A percentile compares a stretch with the other conserved stretches of the same genome.
These are phyloP conservation scores for Sebastes matsubarae DNA, from an alignment of 2,797 vertebrate species.

Conservation along the genomic window DNA sequence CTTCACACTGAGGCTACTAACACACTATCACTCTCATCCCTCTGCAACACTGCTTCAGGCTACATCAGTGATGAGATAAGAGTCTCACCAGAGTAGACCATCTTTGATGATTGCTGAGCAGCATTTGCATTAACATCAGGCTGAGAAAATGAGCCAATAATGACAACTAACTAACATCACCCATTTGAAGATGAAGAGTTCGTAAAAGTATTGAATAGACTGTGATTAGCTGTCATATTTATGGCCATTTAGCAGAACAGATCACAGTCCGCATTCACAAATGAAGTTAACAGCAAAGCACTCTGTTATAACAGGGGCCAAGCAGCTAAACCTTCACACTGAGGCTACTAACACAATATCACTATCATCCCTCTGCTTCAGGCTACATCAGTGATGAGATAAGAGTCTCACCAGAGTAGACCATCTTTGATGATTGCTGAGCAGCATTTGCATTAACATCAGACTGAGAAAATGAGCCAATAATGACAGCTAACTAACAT, in stretches of 20 bases:
- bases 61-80: conserved; percentile 28
- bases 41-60: conserved; percentile 14
- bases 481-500: too few relatives aligned
- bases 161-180: background rate
- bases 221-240: too few relatives aligned
- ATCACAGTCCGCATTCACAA: background rate
- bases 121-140: conserved; percentile 25
- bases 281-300: conserved; percentile 1
- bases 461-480: too few relatives aligned
- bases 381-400: too few relatives aligned
- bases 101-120: background rate
- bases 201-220: background rate
- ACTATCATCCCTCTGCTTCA: too few relatives aligned
- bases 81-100: background rate
- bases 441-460: too few relatives aligned
- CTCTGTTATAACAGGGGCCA: too few relatives aligned
- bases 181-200: background rate
- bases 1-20: conserved; percentile 43
- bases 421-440: too few relatives aligned
- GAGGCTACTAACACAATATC: too few relatives aligned
- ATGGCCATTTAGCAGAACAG: background rate
- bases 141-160: background rate
- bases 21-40: conserved; percentile 46
- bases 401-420: too few relatives aligned
- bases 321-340: too few relatives aligned